A percentile compares a stretch with the other conserved stretches of the same genome.
Evolutionary conservation across 2,113 vertebrate genomes (phyloP).

Genomic region (Prietella phreatophila): DNA sequence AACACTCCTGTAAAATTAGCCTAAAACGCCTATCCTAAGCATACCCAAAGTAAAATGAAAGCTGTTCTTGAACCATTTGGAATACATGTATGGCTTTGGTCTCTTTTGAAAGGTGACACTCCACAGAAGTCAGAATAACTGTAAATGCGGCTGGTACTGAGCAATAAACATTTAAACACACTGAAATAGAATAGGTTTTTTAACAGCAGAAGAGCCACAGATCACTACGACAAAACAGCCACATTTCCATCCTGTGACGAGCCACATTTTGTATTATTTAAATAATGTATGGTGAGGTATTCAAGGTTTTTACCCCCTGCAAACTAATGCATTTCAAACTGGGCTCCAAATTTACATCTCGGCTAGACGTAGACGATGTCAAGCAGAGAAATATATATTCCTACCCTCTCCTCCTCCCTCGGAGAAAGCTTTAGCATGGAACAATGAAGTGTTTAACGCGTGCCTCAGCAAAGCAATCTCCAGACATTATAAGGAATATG

Average conservation of each 20-base stretch:
- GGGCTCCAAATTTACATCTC: background rate
- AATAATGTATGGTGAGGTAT: background rate
- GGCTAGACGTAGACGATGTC: too few relatives aligned
- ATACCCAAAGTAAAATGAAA: too few relatives aligned
- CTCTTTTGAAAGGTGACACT: too few relatives aligned
- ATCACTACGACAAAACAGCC: background rate
- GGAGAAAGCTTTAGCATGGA: background rate
- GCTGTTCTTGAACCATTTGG: too few relatives aligned
- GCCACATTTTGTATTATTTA: background rate
- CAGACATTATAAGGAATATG: background rate
- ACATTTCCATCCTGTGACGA: background rate
- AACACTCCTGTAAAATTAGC: too few relatives aligned
- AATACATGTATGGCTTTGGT: too few relatives aligned
- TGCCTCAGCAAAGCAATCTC: background rate
- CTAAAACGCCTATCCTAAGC: too few relatives aligned
- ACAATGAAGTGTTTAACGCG: background rate
- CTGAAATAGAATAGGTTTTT: too few relatives aligned
- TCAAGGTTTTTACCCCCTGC: background rate
- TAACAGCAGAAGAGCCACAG: background rate
- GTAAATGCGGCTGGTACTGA: too few relatives aligned
- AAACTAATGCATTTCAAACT: background rate
- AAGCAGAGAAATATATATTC: background rate
- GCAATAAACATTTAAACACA: too few relatives aligned
- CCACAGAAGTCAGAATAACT: too few relatives aligned
- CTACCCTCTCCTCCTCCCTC: too few relatives aligned